Base-by-base conservation (phyloP, 2,797 vertebrate genomes). In the Melanotaenia trifasciata region DNA sequence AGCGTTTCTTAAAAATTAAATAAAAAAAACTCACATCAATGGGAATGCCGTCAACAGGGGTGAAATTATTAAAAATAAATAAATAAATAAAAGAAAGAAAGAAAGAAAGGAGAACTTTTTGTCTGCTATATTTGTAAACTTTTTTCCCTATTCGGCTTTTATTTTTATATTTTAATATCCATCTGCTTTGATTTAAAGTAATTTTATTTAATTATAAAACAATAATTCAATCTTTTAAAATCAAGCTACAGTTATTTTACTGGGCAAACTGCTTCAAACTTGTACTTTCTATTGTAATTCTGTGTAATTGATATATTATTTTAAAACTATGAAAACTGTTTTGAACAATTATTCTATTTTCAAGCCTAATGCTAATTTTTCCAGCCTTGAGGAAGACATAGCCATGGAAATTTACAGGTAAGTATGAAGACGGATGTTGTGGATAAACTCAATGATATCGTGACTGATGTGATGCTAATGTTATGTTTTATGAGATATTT, bases 1-100 rank as follows among this genome's bases (percentile, higher is more conserved):
- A 78, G 61, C 20, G 70, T 69, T 69, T 66, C 30, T 65, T 53
- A 20, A 69, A 74, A 72, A 74, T 57, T 58, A 64, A 58, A 70
- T 45, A n/a, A 60, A 70, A 70, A 16, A 67, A 73, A 11, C 6
- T 4, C 54, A 70, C 14, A 57, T 24, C n/a, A 7, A 63, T 79
- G 30, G 26, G 45, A 58, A 79, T 58, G 36, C 36, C 3, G 36
- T 38, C 36, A 38, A 36, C 35, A 10, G 8, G 35, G 35, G 9
- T 36, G 35, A 11, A 36, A 36, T 36, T 9, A 36, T 9, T 11
- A 36, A 36, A 36, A 36, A 36, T 36, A 36, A 36, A 36, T 36
- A 36, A 36, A 36, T 8, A 2, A 2, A 11, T 8, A 36, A 36
- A 36, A 36, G 35, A 12, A 10, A 10, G 35, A 8, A 35, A 2